phyloP scores from a whole-genome alignment of 2,113 vertebrate species.

The Nettapus auritus region DNA sequence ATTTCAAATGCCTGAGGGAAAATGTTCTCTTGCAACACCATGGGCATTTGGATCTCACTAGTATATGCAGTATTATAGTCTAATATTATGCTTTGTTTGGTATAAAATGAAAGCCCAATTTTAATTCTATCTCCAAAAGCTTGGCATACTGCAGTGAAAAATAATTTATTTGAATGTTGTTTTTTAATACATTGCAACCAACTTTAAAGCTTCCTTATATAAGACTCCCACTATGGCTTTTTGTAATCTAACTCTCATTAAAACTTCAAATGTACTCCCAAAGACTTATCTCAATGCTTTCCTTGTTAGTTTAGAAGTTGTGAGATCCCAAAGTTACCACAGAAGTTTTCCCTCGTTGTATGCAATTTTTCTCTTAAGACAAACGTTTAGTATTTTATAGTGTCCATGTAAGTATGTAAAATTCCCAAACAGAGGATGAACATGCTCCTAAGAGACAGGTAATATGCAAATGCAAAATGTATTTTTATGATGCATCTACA shows the following conservation, averaged over 20 bases:
- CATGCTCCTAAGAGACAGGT: neutral
- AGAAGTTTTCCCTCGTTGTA: neutral
- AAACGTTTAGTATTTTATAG: neutral
- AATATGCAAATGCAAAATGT: neutral
- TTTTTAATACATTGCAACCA: constrained; percentile 47
- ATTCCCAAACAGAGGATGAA: neutral
- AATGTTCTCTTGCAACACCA: constrained; percentile 39
- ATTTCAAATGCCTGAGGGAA: constrained; percentile 71
- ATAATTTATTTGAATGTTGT: constrained; percentile 66
- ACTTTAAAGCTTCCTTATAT: constrained; percentile 45
- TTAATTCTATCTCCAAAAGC: constrained; percentile 69
- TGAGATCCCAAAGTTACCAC: neutral
- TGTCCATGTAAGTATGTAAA: neutral
- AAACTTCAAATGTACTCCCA: constrained; percentile 18
- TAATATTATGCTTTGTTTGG: constrained; percentile 51
- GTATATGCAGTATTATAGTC: constrained; percentile 21
- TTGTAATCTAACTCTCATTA: constrained; percentile 65
- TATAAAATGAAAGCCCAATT: constrained; percentile 68
- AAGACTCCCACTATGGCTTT: constrained; percentile 32
- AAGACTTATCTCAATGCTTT: constrained; percentile 21
- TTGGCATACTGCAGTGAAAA: constrained; percentile 63
- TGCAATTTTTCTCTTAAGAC: constrained; percentile 17
- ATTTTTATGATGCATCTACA: neutral
- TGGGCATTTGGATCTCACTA: constrained; percentile 53
- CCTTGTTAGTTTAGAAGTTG: constrained; percentile 24